Conservation (phyloP, 2,888 invertebrate species). For the Perizoma affinitatum region DNA sequence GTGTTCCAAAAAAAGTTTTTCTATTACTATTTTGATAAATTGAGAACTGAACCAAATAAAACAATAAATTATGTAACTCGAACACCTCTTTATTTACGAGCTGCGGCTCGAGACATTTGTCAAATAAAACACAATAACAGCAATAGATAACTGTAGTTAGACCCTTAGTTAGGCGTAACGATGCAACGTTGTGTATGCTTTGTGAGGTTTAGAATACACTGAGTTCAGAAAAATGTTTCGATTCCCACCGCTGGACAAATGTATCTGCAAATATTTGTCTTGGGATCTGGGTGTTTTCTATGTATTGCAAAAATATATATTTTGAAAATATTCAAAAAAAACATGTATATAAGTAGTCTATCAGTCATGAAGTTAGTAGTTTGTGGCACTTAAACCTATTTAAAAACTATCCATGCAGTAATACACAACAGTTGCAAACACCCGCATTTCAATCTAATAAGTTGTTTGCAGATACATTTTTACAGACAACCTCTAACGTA, state of each 20-base stretch:
- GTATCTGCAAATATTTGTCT: too few relatives aligned
- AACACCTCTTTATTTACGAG: slow-evolving; percentile 23
- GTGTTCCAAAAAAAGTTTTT: too few relatives aligned
- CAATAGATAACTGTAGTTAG: slow-evolving; percentile 81
- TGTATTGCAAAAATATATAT: too few relatives aligned
- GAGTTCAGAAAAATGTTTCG: slow-evolving; percentile 29
- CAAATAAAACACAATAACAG: slow-evolving; percentile 78
- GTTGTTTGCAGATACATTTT: too few relatives aligned
- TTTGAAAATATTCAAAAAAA: too few relatives aligned
- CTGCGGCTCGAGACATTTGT: slow-evolving; percentile 59
- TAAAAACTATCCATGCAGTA: not conserved
- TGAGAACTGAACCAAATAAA: slow-evolving; percentile 16
- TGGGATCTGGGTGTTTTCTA: too few relatives aligned
- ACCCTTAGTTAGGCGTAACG: slow-evolving; percentile 72
- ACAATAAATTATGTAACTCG: slow-evolving; percentile 16
- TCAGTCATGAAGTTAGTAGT: too few relatives aligned
- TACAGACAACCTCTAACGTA: not conserved
- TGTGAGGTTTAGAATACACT: slow-evolving; percentile 43
- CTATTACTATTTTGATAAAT: slow-evolving; percentile 8
- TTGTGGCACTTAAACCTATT: too few relatives aligned
- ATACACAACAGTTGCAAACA: too few relatives aligned
- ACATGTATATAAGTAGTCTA: too few relatives aligned
- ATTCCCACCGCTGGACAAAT: too few relatives aligned
- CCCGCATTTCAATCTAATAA: not conserved
- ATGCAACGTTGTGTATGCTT: slow-evolving; percentile 47